Evolutionary conservation across 2,888 invertebrate species (phyloP).

Genomic region (Rapana venosa): DNA sequence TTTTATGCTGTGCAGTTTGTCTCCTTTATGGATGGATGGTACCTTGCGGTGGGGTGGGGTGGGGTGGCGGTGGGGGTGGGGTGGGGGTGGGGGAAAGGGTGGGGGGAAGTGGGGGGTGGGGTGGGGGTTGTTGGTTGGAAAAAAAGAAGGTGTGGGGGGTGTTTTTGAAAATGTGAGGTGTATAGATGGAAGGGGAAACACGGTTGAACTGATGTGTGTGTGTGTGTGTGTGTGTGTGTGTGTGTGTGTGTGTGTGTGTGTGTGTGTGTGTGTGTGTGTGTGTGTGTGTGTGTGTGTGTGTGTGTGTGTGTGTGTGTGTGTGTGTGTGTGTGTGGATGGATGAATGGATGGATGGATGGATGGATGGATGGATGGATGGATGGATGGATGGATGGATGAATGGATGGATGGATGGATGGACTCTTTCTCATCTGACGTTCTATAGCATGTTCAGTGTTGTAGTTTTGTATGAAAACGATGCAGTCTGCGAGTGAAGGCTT

Average conservation of each 20-base stretch:
- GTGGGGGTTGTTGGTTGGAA: no score
- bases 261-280: not conserved
- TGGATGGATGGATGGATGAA: not conserved
- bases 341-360: not conserved
- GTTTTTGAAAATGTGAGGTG: not conserved
- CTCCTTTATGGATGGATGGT: no score
- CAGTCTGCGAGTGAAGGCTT: no score
- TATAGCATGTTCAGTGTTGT: no score
- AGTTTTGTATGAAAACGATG: no score
- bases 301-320: constrained; percentile 8
- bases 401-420: no score
- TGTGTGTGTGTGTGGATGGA: not conserved
- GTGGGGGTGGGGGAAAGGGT: not conserved
- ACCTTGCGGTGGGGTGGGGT: no score
- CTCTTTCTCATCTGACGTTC: no score
- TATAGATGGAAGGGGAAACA: not conserved
- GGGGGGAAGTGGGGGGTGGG: no score
- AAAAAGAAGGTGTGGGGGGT: no score
- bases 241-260: constrained; percentile 13
- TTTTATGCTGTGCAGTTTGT: no score
- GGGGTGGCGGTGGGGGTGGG: no score
- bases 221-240: constrained; percentile 15
- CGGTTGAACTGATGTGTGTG: not conserved
- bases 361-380: not conserved
- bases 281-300: constrained; percentile 14